These are phyloP conservation scores for Condylura cristata DNA, from an alignment of 2,113 vertebrate genomes.

Conservation along the genomic window DNA sequence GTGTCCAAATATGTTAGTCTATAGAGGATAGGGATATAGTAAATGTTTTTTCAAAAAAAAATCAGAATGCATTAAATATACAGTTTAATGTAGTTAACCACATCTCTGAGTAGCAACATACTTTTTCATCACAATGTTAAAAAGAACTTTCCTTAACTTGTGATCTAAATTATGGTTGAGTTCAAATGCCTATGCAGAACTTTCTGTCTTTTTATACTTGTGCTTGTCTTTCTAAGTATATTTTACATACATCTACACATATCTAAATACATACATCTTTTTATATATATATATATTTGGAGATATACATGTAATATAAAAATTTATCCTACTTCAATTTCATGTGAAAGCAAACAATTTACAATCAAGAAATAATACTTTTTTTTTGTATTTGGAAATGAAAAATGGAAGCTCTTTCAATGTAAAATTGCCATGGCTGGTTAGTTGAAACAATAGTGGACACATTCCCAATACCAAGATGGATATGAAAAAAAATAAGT, in stretches of 20 bases:
- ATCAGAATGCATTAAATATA: neutral
- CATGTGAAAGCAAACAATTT: conserved; percentile 54
- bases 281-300: neutral
- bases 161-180: neutral
- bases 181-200: neutral
- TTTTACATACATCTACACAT: neutral
- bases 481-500: conserved; percentile 77
- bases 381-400: conserved; percentile 33
- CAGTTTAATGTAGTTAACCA: conserved; percentile 26
- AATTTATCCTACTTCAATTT: conserved; percentile 44
- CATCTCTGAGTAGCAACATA: neutral
- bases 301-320: neutral
- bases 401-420: conserved; percentile 78
- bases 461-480: conserved; percentile 81
- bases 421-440: conserved; percentile 45
- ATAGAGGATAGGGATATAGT: neutral
- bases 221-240: neutral
- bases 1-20: neutral
- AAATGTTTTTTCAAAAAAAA: conserved; percentile 13
- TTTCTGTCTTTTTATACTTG: neutral
- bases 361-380: neutral
- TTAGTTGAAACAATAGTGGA: conserved; percentile 80
- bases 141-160: conserved; percentile 23
- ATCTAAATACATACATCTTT: neutral
- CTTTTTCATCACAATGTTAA: conserved; percentile 19